Evolutionary conservation across 2,113 vertebrate species (phyloP).

Genomic region (Chamaetylas fuelleborni): DNA sequence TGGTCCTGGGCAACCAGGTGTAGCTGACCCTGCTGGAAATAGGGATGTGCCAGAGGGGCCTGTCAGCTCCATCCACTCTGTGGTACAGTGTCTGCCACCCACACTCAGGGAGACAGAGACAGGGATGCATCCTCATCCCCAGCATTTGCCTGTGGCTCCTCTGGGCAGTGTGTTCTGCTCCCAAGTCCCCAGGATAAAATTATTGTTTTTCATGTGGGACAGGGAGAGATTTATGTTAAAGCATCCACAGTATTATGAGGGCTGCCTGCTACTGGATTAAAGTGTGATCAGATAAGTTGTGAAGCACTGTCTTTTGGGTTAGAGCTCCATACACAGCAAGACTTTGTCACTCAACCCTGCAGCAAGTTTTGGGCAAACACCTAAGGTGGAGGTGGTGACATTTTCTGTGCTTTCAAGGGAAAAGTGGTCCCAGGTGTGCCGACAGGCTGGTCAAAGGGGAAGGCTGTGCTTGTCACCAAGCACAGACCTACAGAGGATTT

Average conservation of each 20-base stretch:
- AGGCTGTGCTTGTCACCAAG: accelerated
- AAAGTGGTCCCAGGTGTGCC: background rate
- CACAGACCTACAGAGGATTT: background rate
- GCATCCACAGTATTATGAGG: background rate
- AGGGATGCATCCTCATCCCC: background rate
- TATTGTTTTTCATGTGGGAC: background rate
- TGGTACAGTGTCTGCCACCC: background rate
- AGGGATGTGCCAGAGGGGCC: background rate
- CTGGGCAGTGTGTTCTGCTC: no score
- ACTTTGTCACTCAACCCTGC: accelerated
- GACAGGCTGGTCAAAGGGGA: background rate
- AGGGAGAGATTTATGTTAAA: background rate
- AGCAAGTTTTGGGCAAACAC: background rate
- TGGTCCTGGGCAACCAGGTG: background rate
- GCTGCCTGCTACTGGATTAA: background rate
- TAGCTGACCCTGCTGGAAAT: background rate
- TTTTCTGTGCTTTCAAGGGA: background rate
- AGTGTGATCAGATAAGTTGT: background rate
- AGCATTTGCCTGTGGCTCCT: background rate
- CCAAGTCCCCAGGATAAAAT: background rate
- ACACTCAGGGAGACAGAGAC: background rate
- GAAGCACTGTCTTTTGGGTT: background rate
- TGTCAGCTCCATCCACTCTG: background rate
- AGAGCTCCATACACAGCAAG: background rate
- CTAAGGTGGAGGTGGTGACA: background rate